These are phyloP conservation scores for Lasaia peninsularis DNA, from an alignment of 1,140 invertebrate genomes.

Conservation along the genomic window DNA sequence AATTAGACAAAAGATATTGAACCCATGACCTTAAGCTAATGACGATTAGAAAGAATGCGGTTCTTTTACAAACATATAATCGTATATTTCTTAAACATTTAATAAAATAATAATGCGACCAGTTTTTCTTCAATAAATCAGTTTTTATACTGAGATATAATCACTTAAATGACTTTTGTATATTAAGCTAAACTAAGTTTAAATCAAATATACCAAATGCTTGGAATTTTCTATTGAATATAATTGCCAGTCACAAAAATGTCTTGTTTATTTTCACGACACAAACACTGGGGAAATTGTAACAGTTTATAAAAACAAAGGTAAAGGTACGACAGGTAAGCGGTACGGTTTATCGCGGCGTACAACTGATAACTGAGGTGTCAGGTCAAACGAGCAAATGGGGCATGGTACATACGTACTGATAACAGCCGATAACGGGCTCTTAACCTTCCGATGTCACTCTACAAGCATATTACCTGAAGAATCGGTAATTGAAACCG, in stretches of 20 bases:
- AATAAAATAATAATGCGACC: too few relatives aligned
- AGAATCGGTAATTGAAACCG: conserved; percentile 36
- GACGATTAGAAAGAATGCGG: too few relatives aligned
- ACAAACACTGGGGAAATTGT: conserved; percentile 14
- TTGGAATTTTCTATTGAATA: too few relatives aligned
- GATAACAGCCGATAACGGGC: conserved; percentile 72
- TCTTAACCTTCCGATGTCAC: conserved; percentile 72
- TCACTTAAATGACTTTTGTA: too few relatives aligned
- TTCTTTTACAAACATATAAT: too few relatives aligned
- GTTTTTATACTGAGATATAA: too few relatives aligned
- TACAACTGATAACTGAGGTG: conserved; percentile 68
- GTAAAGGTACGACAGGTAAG: conserved; percentile 27
- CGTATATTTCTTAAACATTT: too few relatives aligned
- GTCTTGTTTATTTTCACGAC: conserved; percentile 13
- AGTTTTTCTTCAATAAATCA: too few relatives aligned
- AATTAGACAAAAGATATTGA: too few relatives aligned
- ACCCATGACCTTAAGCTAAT: too few relatives aligned
- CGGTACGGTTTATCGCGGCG: conserved; percentile 60
- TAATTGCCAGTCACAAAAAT: background rate
- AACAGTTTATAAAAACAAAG: conserved; percentile 10
- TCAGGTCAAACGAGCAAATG: conserved; percentile 76
- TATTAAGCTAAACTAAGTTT: too few relatives aligned
- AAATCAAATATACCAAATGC: too few relatives aligned
- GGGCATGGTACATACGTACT: conserved; percentile 57
- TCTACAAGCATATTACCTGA: conserved; percentile 23